These are phyloP conservation scores for Drosophila sturtevanti DNA, from an alignment of 1,140 invertebrate genomes.

Conservation along the genomic window DNA sequence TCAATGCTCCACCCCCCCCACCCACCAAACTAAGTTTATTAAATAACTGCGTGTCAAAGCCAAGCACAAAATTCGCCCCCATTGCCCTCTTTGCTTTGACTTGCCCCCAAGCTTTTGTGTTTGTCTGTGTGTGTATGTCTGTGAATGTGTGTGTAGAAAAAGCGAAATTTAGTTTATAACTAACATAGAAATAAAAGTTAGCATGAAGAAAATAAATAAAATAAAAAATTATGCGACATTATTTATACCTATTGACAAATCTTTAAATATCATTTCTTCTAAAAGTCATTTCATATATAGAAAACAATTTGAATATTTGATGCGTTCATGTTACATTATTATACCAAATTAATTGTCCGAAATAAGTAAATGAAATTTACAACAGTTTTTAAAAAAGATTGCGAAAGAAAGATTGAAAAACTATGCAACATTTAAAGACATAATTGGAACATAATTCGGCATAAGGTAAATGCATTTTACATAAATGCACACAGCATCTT, in stretches of 20 bases:
- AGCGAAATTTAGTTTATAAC: slow-evolving; percentile 63
- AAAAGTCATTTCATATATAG: no score
- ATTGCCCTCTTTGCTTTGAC: slow-evolving; percentile 28
- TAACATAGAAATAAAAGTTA: slow-evolving; percentile 22
- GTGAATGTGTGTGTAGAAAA: slow-evolving; percentile 40
- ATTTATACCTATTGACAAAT: background rate
- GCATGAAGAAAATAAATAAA: background rate
- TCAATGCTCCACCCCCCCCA: slow-evolving; percentile 5
- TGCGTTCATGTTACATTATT: no score
- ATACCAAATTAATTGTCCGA: no score
- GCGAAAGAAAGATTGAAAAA: no score
- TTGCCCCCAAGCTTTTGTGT: slow-evolving; percentile 33
- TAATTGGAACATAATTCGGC: no score
- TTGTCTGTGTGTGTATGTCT: slow-evolving; percentile 4
- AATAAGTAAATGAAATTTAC: no score
- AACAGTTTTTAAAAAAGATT: no score
- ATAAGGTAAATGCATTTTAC: no score
- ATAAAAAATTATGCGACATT: slow-evolving; percentile 1
- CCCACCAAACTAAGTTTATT: slow-evolving; percentile 63
- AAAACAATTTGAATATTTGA: no score
- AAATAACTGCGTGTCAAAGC: slow-evolving; percentile 77
- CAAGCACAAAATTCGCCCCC: slow-evolving; percentile 3
- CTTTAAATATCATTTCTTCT: no score
- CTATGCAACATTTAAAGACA: no score
- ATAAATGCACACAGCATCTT: no score